phyloP scores from a whole-genome alignment of 2,113 vertebrate genomes.

The Oplegnathus fasciatus region DNA sequence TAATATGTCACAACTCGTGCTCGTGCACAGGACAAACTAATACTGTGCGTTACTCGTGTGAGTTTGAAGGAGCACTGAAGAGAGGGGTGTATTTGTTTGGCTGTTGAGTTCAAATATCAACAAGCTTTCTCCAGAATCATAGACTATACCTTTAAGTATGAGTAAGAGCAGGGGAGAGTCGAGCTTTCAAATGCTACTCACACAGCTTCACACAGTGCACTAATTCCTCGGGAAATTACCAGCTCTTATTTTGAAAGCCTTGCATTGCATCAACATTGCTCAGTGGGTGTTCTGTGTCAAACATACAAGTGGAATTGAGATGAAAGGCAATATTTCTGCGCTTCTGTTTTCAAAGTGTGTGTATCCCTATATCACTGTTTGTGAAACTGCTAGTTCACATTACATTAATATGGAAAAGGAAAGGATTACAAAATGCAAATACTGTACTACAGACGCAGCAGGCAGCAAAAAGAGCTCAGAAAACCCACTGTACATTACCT shows the following conservation, averaged over 20 bases:
- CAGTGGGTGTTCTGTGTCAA: conserved; percentile 15
- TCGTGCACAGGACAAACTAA: too few relatives aligned
- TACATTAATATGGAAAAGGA: neutral
- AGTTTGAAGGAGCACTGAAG: too few relatives aligned
- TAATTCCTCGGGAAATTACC: conserved; percentile 13
- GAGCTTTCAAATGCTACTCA: conserved; percentile 10
- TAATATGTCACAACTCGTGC: too few relatives aligned
- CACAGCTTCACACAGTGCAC: neutral
- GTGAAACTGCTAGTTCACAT: neutral
- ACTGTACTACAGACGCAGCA: neutral
- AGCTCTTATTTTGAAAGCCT: conserved; percentile 14
- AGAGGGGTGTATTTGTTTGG: too few relatives aligned
- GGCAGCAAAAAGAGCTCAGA: neutral
- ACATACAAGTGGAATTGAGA: conserved; percentile 13
- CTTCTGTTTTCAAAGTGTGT: neutral
- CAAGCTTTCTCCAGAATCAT: too few relatives aligned
- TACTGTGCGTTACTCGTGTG: too few relatives aligned
- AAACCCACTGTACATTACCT: neutral
- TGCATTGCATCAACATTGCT: neutral
- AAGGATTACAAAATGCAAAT: neutral
- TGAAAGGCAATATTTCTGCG: neutral
- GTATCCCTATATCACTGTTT: neutral
- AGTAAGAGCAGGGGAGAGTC: neutral
- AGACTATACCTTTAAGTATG: too few relatives aligned
- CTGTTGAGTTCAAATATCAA: too few relatives aligned